Conservation (phyloP, 1,140 invertebrate genomes). For the Anoplophora glabripennis region DNA sequence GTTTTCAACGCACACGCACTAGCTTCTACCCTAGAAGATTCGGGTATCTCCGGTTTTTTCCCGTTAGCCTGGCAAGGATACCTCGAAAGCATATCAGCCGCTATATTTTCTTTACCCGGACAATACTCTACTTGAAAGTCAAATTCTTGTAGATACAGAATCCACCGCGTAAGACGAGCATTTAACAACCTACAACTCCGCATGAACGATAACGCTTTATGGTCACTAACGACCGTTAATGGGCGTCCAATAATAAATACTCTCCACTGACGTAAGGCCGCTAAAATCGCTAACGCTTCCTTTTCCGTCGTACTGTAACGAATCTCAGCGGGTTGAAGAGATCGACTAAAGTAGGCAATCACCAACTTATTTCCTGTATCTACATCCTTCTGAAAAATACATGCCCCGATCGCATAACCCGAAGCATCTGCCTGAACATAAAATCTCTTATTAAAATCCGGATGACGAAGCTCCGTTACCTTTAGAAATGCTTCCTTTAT, state of each 20-base stretch:
- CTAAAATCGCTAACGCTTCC: conserved; percentile 1
- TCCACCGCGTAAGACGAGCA: not conserved
- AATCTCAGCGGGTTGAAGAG: not conserved
- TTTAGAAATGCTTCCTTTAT: too few species aligned
- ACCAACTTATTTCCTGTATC: not conserved
- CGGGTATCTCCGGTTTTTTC: too few species aligned
- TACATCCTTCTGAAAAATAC: conserved; percentile 4
- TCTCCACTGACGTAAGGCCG: conserved; percentile 6
- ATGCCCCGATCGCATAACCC: not conserved
- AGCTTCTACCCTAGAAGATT: not conserved
- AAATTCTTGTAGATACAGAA: not conserved
- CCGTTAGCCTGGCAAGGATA: not conserved
- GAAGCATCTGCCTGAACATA: conserved; percentile 6
- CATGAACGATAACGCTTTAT: conserved; percentile 5
- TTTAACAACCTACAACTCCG: not conserved
- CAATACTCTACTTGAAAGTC: not conserved
- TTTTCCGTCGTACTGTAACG: not conserved
- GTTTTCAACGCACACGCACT: not conserved
- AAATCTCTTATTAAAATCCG: conserved; percentile 1
- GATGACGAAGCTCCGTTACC: not conserved
- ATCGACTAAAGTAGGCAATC: not conserved
- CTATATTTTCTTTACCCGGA: conserved; percentile 1
- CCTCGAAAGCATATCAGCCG: conserved; percentile 10
- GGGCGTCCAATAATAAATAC: conserved; percentile 1
- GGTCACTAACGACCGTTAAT: conserved; percentile 7